phyloP scores from a whole-genome alignment of 2,888 invertebrate genomes.

The Heliconius sara region DNA sequence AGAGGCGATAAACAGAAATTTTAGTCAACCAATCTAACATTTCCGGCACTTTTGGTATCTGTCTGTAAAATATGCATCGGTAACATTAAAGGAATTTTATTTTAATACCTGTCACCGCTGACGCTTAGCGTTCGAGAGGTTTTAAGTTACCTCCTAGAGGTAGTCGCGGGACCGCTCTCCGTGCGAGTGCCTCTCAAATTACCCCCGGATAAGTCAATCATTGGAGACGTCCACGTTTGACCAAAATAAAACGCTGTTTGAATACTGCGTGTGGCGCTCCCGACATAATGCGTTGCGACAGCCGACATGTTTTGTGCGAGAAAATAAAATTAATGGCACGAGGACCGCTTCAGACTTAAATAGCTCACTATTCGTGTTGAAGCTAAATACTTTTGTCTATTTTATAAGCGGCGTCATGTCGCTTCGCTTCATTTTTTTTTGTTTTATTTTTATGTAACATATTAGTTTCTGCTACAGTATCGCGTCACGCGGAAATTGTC shows the following conservation, averaged over 20 bases:
- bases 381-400: constrained; percentile 82
- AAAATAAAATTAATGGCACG: constrained; percentile 83
- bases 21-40: constrained; percentile 19
- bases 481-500: constrained; percentile 71
- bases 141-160: constrained; percentile 67
- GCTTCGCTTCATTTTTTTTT: constrained; percentile 57
- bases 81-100: constrained; percentile 55
- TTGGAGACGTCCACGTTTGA: constrained; percentile 75
- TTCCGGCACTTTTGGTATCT: constrained; percentile 48
- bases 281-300: constrained; percentile 81
- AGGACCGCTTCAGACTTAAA: constrained; percentile 77
- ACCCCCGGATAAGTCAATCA: constrained; percentile 84
- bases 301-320: constrained; percentile 83
- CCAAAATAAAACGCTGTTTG: constrained; percentile 80
- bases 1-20: constrained; percentile 18
- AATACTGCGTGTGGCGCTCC: constrained; percentile 80
- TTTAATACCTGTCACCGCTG: constrained; percentile 69
- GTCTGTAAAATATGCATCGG: constrained; percentile 48
- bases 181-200: constrained; percentile 79
- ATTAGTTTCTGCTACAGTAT: constrained; percentile 74
- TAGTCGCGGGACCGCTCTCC: constrained; percentile 53
- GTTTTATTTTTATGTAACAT: constrained; percentile 73
- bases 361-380: constrained; percentile 77
- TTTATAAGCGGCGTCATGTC: constrained; percentile 76
- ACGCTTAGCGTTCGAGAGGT: constrained; percentile 51